Evolutionary conservation across 1,140 invertebrate species (phyloP), one percentile per base, ranked within the genome.

Genomic region (Drosophila rhopaloa): DNA sequence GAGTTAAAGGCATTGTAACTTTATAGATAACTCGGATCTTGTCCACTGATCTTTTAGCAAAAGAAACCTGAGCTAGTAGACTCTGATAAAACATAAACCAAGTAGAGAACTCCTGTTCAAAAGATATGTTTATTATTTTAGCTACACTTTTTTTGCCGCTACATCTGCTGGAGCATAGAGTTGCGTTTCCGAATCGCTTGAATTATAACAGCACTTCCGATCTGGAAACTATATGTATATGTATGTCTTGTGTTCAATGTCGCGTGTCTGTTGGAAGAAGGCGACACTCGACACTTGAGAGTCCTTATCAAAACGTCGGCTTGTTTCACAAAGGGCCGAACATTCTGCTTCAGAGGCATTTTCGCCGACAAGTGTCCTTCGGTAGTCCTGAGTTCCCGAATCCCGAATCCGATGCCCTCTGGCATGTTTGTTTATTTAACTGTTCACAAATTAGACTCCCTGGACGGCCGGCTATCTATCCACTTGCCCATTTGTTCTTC

Each of bases 391-490:
- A 51, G 13, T 10, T 43, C 7, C 43, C 43, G 27, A 10, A 8
- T 59, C 38, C n/a, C 19, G 37, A 66, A 55, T 29, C 27, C 11
- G 55, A 63, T 56, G 43, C 29, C 29, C 48, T 65, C 51, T 73
- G 63, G 61, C 67, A 70, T 84, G 84, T 89, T 89, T 89, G 84
- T 89, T 89, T 89, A 89, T 89, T 89, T 89, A 89, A 89, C 77
- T 81, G 84, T 83, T 88, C 84, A 89, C 84, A 89, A 89, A 89
- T 89, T 89, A 89, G 84, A 90, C 70, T 73, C 77, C 56, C 76
- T 46, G 57, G 51, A 54, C 48, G 48, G 44, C 6, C n/a, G 9
- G 40, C 47, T 77, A 77, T 83, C 73, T 88, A 61, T 73, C 68
- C 76, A 80, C 84, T 88, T 80, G 84, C 84, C 80, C 84, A 89